Evolutionary conservation across 2,113 vertebrate species (phyloP).

Genomic region (Peromyscus polionotus): DNA sequence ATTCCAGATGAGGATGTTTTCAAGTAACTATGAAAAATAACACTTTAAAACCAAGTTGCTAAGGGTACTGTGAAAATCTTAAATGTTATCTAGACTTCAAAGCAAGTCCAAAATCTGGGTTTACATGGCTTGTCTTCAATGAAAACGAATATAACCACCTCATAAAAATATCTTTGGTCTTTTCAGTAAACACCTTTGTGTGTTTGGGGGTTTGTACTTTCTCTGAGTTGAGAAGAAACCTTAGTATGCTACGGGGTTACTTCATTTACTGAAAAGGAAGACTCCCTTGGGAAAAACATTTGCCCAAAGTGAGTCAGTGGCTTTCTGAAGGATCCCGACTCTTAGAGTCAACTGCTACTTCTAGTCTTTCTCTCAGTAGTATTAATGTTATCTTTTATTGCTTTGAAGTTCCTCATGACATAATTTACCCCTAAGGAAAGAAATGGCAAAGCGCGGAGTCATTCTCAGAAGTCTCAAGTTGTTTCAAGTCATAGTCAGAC

Average conservation of each 20-base stretch:
- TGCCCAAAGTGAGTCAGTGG: not conserved
- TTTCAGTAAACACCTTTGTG: not conserved
- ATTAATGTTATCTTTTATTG: not conserved
- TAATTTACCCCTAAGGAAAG: not conserved
- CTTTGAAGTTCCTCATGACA: not conserved
- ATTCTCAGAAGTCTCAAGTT: not conserved
- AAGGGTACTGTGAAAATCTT: conserved; percentile 66
- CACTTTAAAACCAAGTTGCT: conserved; percentile 47
- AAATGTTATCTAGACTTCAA: conserved; percentile 60
- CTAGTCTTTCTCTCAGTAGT: not conserved
- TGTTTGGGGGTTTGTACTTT: not conserved
- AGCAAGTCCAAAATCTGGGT: conserved; percentile 20
- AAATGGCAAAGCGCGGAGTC: not conserved
- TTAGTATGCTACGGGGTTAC: not conserved
- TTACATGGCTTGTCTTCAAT: not conserved
- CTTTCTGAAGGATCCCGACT: not conserved
- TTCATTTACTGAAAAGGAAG: not conserved
- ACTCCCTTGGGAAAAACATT: not conserved
- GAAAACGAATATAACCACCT: not conserved
- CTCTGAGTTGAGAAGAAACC: not conserved
- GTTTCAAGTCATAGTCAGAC: not conserved
- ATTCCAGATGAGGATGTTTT: not conserved
- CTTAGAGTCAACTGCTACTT: not conserved
- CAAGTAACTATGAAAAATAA: conserved; percentile 43
- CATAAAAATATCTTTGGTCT: not conserved